Conservation (phyloP, 2,113 vertebrate genomes). For the Penelope pileata region DNA sequence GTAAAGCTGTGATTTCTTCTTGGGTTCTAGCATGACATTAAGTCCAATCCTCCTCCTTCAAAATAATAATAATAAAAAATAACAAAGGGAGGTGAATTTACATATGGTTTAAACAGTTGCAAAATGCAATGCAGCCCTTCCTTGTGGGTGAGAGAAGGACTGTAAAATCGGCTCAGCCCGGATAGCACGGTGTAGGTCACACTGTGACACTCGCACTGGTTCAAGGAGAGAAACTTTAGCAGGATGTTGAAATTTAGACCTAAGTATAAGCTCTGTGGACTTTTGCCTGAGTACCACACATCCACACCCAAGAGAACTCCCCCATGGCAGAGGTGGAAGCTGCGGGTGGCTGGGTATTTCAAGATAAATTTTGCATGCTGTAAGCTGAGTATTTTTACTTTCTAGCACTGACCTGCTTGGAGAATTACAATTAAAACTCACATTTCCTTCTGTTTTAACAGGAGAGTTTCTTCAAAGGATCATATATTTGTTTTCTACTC, state of each 20-base stretch:
- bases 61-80: background rate
- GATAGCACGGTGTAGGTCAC: background rate
- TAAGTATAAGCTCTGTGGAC: background rate
- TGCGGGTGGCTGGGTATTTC: background rate
- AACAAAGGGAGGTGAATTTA: background rate
- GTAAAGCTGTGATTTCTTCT: conserved; percentile 6
- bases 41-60: background rate
- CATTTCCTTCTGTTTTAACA: background rate
- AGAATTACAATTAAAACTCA: background rate
- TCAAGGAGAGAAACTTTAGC: background rate
- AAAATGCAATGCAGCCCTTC: background rate
- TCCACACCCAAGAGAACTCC: background rate
- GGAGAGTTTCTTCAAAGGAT: background rate
- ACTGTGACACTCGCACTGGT: background rate
- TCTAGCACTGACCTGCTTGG: background rate
- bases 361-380: rapidly evolving
- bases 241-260: background rate
- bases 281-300: background rate
- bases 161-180: background rate
- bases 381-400: background rate
- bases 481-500: background rate
- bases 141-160: background rate
- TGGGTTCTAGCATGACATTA: background rate
- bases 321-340: background rate
- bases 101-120: background rate